Evolutionary conservation across 2,888 invertebrate species (phyloP).

Genomic region (Busseola fusca): DNA sequence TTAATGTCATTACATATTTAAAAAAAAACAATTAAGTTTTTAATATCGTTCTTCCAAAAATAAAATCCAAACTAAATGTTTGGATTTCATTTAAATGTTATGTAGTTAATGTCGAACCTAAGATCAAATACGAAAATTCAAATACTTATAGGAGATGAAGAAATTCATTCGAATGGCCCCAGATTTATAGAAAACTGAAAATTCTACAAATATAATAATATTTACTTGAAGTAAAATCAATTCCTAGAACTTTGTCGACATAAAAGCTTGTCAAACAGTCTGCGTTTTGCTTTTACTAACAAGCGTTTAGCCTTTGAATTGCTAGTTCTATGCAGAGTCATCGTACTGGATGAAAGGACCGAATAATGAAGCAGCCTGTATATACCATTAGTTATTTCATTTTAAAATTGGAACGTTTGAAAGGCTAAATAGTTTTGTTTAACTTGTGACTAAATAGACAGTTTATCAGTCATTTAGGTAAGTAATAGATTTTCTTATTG

Average conservation of each 20-base stretch:
- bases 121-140: neutral
- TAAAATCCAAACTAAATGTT: neutral
- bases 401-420: constrained; percentile 16
- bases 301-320: constrained; percentile 53
- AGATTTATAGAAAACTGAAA: constrained; percentile 10
- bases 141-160: neutral
- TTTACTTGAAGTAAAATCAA: constrained; percentile 44
- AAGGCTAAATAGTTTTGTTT: neutral
- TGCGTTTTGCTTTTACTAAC: constrained; percentile 45
- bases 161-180: neutral
- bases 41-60: neutral
- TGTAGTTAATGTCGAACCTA: neutral
- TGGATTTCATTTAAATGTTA: too few species aligned
- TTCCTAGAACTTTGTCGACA: constrained; percentile 35
- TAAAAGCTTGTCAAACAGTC: constrained; percentile 52
- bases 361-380: constrained; percentile 39
- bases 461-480: too few species aligned
- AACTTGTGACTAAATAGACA: rapidly evolving
- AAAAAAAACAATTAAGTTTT: neutral
- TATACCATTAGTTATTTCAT: constrained; percentile 1
- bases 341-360: constrained; percentile 34
- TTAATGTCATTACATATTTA: too few species aligned
- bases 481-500: neutral
- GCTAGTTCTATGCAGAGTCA: constrained; percentile 23
- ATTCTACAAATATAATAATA: constrained; percentile 14